These are phyloP conservation scores for Leucopsar rothschildi DNA, from an alignment of 2,113 vertebrate genomes.

Conservation along the genomic window DNA sequence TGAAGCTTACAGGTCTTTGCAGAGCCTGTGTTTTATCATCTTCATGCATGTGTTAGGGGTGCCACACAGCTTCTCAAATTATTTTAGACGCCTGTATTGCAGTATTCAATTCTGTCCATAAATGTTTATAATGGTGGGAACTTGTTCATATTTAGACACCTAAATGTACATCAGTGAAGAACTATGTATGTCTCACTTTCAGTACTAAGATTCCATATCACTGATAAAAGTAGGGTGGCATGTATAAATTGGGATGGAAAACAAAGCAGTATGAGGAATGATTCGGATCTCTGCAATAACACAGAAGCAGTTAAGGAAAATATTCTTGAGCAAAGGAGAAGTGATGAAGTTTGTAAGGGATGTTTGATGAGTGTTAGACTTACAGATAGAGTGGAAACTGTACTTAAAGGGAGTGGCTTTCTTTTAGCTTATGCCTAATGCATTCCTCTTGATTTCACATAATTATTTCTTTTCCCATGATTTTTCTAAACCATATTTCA, in stretches of 20 bases:
- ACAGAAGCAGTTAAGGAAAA: not conserved
- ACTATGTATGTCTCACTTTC: not conserved
- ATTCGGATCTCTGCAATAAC: not conserved
- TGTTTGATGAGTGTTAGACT: not conserved
- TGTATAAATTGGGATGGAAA: not conserved
- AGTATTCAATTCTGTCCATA: not conserved
- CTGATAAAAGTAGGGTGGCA: not conserved
- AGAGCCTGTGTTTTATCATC: not conserved
- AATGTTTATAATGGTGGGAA: not conserved
- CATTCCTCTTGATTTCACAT: not conserved
- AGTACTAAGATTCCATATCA: not conserved
- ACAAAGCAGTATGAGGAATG: not conserved
- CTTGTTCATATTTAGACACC: not conserved
- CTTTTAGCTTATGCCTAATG: not conserved
- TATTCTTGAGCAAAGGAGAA: not conserved
- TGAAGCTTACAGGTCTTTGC: not conserved
- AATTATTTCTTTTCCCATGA: not conserved
- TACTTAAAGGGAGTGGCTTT: not conserved
- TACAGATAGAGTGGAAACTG: not conserved
- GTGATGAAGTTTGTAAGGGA: not conserved
- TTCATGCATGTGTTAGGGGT: not conserved
- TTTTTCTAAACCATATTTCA: not conserved
- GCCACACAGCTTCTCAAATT: not conserved
- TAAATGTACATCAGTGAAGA: not conserved
- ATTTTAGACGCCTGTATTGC: not conserved